These are phyloP conservation scores for Rattus norvegicus DNA, from an alignment of 2,113 vertebrate genomes.

Conservation along the genomic window GRCr8 NC_086019.1:46670501-46671000, in stretches of 20 bases:
- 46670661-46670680: not conserved
- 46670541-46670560: conserved; percentile 16
- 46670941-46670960: conserved; percentile 79
- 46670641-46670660: not conserved
- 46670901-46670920: conserved; percentile 72
- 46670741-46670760: conserved; percentile 1
- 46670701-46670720: not conserved
- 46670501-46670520: not conserved
- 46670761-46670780: conserved; percentile 6
- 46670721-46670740: not conserved
- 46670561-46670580: not conserved
- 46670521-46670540: not conserved
- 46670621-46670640: not conserved
- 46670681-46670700: not conserved
- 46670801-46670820: conserved; percentile 22
- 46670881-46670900: conserved; percentile 64
- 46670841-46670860: conserved; percentile 75
- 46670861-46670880: conserved; percentile 82
- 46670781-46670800: conserved; percentile 50
- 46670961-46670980: conserved; percentile 64
- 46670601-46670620: conserved; percentile 28
- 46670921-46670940: conserved; percentile 74
- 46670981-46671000: conserved; percentile 78
- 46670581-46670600: not conserved
- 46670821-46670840: conserved; percentile 55